Evolutionary conservation across 2,888 invertebrate genomes (phyloP).

Genomic region (Didymodactylos carnosus): DNA sequence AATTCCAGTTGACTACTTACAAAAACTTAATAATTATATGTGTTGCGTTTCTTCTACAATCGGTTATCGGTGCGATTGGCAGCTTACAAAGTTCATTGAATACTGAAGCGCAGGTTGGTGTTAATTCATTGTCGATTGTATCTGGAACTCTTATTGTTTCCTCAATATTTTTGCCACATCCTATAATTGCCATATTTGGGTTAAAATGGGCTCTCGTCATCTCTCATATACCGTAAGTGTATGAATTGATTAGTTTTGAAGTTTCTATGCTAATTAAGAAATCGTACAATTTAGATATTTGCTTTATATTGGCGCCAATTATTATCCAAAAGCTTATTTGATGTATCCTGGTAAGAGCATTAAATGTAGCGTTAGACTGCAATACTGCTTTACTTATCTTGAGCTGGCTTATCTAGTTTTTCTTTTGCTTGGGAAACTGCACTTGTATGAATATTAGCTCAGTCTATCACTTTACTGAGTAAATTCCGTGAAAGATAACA

Average conservation of each 20-base stretch:
- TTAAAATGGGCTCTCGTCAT: neutral
- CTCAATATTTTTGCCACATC: slow-evolving; percentile 9
- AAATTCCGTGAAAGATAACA: no score
- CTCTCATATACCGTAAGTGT: neutral
- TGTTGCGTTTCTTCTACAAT: slow-evolving; percentile 4
- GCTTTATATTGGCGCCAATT: neutral
- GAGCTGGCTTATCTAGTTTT: no score
- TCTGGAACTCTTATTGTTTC: slow-evolving; percentile 4
- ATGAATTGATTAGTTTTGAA: neutral
- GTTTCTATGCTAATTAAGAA: no score
- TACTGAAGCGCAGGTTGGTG: slow-evolving; percentile 5
- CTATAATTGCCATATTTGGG: neutral
- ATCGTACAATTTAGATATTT: neutral
- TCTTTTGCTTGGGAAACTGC: no score
- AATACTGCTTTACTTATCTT: no score
- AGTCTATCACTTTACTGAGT: no score
- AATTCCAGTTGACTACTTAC: neutral
- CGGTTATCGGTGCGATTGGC: slow-evolving; percentile 2
- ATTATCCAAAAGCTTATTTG: neutral
- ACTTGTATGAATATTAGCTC: no score
- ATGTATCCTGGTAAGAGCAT: neutral
- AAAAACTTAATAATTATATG: slow-evolving; percentile 11
- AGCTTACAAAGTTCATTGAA: slow-evolving; percentile 11
- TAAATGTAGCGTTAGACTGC: no score
- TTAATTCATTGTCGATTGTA: slow-evolving; percentile 3